Evolutionary conservation across 2,888 invertebrate genomes (phyloP).

Genomic region (Terebella lapidaria): DNA sequence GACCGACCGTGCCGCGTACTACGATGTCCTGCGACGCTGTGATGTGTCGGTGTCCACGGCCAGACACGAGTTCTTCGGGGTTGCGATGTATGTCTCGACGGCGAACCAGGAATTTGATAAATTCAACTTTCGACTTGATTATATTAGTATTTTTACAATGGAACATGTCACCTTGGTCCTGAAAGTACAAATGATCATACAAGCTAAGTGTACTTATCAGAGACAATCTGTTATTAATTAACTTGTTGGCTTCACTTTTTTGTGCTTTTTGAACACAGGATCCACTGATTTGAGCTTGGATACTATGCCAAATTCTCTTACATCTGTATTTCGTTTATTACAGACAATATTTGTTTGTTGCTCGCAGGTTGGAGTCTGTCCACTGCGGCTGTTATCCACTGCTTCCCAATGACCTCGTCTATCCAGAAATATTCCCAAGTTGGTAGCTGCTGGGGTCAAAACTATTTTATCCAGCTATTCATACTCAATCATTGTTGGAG

Average conservation of each 20-base stretch:
- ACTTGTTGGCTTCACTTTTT: too few species aligned
- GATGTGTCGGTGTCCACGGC: constrained; percentile 71
- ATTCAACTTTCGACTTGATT: background rate
- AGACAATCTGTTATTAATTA: too few species aligned
- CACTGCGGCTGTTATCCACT: constrained; percentile 68
- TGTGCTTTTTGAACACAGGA: too few species aligned
- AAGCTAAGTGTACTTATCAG: too few species aligned
- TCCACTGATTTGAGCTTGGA: too few species aligned
- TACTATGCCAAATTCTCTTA: too few species aligned
- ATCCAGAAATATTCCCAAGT: constrained; percentile 67
- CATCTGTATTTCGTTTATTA: background rate
- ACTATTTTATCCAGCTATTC: too few species aligned
- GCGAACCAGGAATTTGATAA: background rate
- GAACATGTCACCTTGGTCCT: background rate
- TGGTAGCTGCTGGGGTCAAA: constrained; percentile 6
- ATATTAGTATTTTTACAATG: background rate
- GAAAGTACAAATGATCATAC: background rate
- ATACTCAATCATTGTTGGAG: too few species aligned
- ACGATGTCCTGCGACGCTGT: constrained; percentile 57
- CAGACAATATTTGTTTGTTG: constrained; percentile 6
- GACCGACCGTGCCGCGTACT: constrained; percentile 60
- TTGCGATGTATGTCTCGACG: constrained; percentile 62
- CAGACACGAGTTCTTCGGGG: constrained; percentile 72
- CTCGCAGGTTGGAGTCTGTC: constrained; percentile 65
- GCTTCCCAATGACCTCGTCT: constrained; percentile 65